Base-by-base conservation (phyloP, 2,113 vertebrate species). In the Opisthocomus hoazin region DNA sequence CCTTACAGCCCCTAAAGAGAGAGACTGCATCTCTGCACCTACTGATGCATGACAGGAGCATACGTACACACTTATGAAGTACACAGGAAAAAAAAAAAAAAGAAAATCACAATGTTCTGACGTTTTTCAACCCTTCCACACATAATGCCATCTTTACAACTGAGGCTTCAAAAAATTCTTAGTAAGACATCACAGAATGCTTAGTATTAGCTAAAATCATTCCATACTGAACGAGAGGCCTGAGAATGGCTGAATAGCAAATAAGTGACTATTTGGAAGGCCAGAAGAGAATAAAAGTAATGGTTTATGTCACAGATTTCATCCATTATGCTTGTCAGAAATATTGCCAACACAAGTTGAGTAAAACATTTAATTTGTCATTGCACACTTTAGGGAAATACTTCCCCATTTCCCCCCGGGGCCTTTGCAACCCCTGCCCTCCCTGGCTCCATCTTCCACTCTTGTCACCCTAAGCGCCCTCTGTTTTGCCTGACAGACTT, bases 41-140 rank as follows among this genome's bases (percentile, higher is more conserved):
- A 73, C 32, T 70, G 63, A 89, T 43, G 37, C 30, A 32, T 9
- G 24, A 46, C 36, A 54, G 24, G 8, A 69, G 20, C 29, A 73
- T 13, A 60, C 0, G 1, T 60, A 80, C 61, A n/a, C 27, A 12
- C 34, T 90, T 87, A 64, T 29, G 12, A 73, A 73, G 48, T 12
- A 37, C 36, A 80, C 23, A 68, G 89, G n/a, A 1, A 11, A 24
- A 84, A 27, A 23, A 45, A 15, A 12, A 15, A 15, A 9, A 6
- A 17, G 20, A 85, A 82, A 76, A 93, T 34, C 66, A 61, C 13
- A 70, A 60, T 39, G n/a, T 83, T 89, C 37, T 66, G 56, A 39
- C 94, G 65, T 66, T 89, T 94, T 97, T 84, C n/a, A 93, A 63
- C 56, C 69, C 34, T 92, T 30, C n/a, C 79, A 84, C 71, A 63